A percentile compares a stretch with the other conserved stretches of the same genome.
Conservation (phyloP, 1,140 invertebrate genomes). For the Chymomyza costata region DNA sequence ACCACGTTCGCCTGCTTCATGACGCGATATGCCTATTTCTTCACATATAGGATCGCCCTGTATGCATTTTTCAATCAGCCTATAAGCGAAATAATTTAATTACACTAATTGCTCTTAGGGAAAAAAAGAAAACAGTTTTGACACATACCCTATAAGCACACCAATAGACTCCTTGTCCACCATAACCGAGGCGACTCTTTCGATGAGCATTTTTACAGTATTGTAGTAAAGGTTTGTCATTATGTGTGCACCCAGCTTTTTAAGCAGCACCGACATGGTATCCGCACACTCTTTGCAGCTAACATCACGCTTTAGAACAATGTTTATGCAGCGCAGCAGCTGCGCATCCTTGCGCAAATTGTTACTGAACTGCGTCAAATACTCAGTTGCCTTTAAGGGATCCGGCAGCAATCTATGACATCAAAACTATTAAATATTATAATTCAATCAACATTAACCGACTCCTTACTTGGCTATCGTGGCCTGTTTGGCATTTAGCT, state of each 20-base stretch:
- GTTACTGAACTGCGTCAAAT: constrained; percentile 90
- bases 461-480: constrained; percentile 63
- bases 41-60: constrained; percentile 75
- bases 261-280: constrained; percentile 86
- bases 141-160: constrained; percentile 80
- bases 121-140: neutral
- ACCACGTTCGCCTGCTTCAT: constrained; percentile 88
- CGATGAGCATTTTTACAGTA: constrained; percentile 94
- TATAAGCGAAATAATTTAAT: too few relatives aligned
- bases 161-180: constrained; percentile 91
- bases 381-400: constrained; percentile 93
- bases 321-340: constrained; percentile 90
- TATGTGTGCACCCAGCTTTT: constrained; percentile 93
- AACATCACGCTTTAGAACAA: constrained; percentile 89
- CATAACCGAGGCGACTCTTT: constrained; percentile 95
- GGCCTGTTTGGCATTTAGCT: constrained; percentile 78
- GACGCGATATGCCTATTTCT: constrained; percentile 85
- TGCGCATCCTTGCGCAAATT: constrained; percentile 86
- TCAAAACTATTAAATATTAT: neutral
- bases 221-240: constrained; percentile 97
- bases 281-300: constrained; percentile 93
- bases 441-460: too few relatives aligned
- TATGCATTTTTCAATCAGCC: constrained; percentile 71
- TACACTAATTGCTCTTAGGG: too few relatives aligned
- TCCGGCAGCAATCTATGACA: constrained; percentile 83